Conservation (phyloP, 2,113 vertebrate genomes). For the Oceanites oceanicus region DNA sequence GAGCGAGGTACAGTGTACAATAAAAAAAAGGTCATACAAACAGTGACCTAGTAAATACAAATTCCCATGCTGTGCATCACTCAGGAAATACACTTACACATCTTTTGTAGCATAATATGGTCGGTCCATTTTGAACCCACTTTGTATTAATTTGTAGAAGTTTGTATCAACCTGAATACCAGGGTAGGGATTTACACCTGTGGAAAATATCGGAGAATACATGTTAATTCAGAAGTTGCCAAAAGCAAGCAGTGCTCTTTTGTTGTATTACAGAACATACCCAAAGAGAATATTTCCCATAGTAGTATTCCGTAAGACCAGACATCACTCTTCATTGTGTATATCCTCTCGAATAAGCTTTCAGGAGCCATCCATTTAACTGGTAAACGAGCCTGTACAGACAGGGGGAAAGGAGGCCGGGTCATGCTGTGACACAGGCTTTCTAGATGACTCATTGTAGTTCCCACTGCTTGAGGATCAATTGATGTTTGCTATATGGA, state of each 20-base stretch:
- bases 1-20: not conserved
- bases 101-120: slow-evolving; percentile 88
- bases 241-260: not conserved
- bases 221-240: not conserved
- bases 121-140: slow-evolving; percentile 93
- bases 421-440: not conserved
- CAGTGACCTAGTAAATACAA: not conserved
- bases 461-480: not conserved
- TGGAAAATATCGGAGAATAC: not conserved
- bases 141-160: slow-evolving; percentile 91
- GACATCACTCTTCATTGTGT: slow-evolving; percentile 94
- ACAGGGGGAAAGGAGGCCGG: not conserved
- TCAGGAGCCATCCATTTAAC: slow-evolving; percentile 99
- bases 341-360: slow-evolving; percentile 90
- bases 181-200: slow-evolving; percentile 94
- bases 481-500: not conserved
- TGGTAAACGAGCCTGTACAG: slow-evolving; percentile 87
- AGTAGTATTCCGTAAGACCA: slow-evolving; percentile 96
- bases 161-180: slow-evolving; percentile 88
- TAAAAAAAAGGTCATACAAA: not conserved
- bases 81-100: slow-evolving; percentile 77
- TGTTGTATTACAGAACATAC: slow-evolving; percentile 56
- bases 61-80: not conserved
- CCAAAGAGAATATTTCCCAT: slow-evolving; percentile 98
- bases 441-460: not conserved